Evolutionary conservation across 2,113 vertebrate species (phyloP).

Genomic region (Sula dactylatra): DNA sequence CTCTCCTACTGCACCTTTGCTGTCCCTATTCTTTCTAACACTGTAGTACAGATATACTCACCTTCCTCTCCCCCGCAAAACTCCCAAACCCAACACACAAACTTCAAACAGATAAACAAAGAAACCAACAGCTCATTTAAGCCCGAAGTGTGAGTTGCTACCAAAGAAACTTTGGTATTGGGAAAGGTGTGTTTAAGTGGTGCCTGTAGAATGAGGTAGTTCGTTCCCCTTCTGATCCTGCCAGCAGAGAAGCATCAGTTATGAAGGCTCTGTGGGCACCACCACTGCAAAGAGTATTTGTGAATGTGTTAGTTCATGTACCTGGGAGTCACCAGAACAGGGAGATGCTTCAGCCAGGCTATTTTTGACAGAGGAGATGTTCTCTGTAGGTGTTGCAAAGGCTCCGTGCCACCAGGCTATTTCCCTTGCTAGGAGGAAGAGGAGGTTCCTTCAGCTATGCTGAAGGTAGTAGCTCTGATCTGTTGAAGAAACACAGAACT

Average conservation of each 20-base stretch:
- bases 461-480: background rate
- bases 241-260: background rate
- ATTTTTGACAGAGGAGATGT: background rate
- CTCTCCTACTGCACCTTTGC: background rate
- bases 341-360: background rate
- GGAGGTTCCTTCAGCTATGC: background rate
- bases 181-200: background rate
- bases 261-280: background rate
- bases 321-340: background rate
- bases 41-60: fast-evolving
- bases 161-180: background rate
- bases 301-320: background rate
- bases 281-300: background rate
- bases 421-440: background rate
- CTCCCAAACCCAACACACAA: background rate
- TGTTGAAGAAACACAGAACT: background rate
- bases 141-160: background rate
- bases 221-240: background rate
- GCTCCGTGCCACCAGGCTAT: background rate
- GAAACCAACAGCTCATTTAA: background rate
- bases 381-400: background rate
- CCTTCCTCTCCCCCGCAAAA: fast-evolving
- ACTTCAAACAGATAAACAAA: background rate
- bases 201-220: background rate
- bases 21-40: background rate